Evolutionary conservation across 2,113 vertebrate genomes (phyloP).

Genomic region (Pachycephala philippinensis): DNA sequence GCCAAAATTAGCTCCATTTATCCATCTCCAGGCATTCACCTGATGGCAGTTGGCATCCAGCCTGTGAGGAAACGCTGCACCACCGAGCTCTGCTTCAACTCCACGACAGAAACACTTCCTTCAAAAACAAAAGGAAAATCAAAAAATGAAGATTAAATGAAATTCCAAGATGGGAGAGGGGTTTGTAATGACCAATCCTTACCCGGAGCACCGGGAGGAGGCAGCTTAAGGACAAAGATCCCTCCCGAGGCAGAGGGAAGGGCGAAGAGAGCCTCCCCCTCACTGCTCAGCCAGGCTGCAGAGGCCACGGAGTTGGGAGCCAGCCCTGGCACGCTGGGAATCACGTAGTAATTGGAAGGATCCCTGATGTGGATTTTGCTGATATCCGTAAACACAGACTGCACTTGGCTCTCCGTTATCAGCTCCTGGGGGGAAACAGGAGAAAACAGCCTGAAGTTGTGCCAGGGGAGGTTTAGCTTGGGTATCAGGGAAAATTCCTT

Average conservation of each 20-base stretch:
- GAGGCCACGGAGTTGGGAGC: constrained; percentile 65
- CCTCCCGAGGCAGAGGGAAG: constrained; percentile 83
- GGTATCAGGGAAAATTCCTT: not conserved
- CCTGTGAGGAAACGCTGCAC: constrained; percentile 85
- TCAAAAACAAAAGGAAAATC: not conserved
- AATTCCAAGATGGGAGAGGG: not conserved
- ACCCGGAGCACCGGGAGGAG: constrained; percentile 80
- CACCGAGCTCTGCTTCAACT: constrained; percentile 90
- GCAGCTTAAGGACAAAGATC: constrained; percentile 85
- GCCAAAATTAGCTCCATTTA: not conserved
- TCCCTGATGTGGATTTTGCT: constrained; percentile 86
- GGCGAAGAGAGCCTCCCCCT: constrained; percentile 87
- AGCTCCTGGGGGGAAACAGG: constrained; percentile 77
- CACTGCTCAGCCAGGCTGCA: constrained; percentile 81
- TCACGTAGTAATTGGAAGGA: constrained; percentile 74
- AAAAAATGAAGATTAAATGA: accelerated
- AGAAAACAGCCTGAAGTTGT: not conserved
- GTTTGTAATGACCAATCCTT: not conserved
- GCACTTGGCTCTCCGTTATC: constrained; percentile 87
- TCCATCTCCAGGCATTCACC: constrained; percentile 46
- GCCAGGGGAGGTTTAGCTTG: not conserved
- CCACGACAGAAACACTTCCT: constrained; percentile 78
- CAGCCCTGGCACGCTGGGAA: constrained; percentile 75
- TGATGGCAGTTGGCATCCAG: constrained; percentile 93
- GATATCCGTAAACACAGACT: constrained; percentile 90